These are phyloP conservation scores for Aricia artaxerxes DNA, from an alignment of 2,888 invertebrate genomes.

Conservation along the genomic window DNA sequence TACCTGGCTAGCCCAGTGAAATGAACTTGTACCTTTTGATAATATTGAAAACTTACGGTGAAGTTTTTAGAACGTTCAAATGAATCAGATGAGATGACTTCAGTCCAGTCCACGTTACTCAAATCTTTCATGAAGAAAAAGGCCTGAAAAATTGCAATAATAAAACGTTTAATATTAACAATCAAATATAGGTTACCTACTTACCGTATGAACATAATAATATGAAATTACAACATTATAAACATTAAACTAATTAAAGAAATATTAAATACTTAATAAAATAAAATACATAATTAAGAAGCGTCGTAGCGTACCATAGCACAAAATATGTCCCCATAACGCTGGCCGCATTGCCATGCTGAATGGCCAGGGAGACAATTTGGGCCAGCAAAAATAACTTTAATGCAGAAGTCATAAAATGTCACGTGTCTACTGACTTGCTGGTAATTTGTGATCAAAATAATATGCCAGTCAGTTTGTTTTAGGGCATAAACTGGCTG, in stretches of 20 bases:
- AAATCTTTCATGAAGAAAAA: constrained; percentile 58
- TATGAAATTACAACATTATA: not conserved
- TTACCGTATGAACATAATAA: not conserved
- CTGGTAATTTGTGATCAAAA: too few species aligned
- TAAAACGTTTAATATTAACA: not conserved
- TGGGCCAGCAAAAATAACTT: too few species aligned
- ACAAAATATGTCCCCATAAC: too few species aligned
- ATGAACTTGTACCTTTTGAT: not conserved
- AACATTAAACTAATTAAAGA: not conserved
- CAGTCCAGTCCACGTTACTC: constrained; percentile 55
- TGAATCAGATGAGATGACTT: constrained; percentile 46
- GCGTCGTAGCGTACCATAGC: too few species aligned
- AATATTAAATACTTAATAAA: not conserved
- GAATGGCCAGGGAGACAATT: too few species aligned
- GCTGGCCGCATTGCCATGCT: too few species aligned
- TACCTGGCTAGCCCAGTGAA: too few species aligned
- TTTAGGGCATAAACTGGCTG: too few species aligned
- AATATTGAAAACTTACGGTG: constrained; percentile 49
- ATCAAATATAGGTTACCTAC: not conserved
- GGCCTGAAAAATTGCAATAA: constrained; percentile 48
- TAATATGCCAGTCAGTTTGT: too few species aligned
- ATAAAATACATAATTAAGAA: not conserved
- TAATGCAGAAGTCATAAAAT: too few species aligned
- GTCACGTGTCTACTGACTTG: too few species aligned
- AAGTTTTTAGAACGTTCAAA: constrained; percentile 49